Conservation (phyloP, 2,797 vertebrate genomes). For the Luscinia luscinia region DNA sequence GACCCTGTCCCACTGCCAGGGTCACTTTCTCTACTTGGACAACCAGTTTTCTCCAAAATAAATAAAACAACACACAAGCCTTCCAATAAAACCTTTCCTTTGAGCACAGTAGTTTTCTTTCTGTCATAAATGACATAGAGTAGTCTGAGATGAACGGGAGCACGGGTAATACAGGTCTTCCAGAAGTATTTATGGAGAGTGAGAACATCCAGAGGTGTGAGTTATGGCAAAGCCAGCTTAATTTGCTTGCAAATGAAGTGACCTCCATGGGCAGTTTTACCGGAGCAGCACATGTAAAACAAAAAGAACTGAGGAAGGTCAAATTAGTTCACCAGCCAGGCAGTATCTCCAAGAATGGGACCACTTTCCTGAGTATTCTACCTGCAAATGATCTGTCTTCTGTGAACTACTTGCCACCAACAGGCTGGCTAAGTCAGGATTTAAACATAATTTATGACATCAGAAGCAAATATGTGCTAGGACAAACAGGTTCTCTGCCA, state of each 20-base stretch:
- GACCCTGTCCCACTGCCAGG: background rate
- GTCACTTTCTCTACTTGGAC: background rate
- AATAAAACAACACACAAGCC: background rate
- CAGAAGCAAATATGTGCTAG: background rate
- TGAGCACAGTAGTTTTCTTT: background rate
- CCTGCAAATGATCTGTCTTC: background rate
- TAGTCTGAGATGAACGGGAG: background rate
- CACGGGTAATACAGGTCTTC: background rate
- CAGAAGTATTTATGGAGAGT: background rate
- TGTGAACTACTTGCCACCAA: background rate
- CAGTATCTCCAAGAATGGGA: background rate
- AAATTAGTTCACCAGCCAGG: background rate
- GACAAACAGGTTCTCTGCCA: constrained; percentile 11
- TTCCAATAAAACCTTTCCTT: background rate
- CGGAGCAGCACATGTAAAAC: background rate
- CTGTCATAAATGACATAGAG: background rate
- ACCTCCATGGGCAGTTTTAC: background rate
- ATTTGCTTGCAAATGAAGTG: background rate
- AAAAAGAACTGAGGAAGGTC: background rate
- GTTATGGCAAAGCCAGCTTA: background rate
- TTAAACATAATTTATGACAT: background rate
- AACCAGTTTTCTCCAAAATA: background rate
- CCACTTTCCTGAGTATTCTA: background rate
- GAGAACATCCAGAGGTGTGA: background rate
- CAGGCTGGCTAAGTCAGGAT: background rate